phyloP scores from a whole-genome alignment of 2,797 vertebrate species.

The Molossus alvarezi region DNA sequence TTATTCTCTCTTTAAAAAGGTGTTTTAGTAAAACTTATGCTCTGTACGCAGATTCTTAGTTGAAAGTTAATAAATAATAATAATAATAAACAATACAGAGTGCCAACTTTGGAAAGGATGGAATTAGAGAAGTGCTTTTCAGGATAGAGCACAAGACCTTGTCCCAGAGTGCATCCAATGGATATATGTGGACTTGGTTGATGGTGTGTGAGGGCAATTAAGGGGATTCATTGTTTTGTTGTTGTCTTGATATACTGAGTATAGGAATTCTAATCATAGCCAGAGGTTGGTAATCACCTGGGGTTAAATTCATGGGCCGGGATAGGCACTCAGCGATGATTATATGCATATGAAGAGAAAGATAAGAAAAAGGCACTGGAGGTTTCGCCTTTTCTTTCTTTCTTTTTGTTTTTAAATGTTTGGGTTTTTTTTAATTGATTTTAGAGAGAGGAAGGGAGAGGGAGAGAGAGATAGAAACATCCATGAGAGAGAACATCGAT shows the following conservation, averaged over 20 bases:
- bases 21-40: background rate
- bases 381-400: background rate
- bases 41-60: background rate
- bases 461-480: no score
- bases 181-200: background rate
- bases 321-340: background rate
- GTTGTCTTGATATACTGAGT: background rate
- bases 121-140: slow-evolving; percentile 33
- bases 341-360: background rate
- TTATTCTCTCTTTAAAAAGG: slow-evolving; percentile 31
- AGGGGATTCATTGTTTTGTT: background rate
- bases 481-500: no score
- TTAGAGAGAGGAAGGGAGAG: no score
- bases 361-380: background rate
- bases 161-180: background rate
- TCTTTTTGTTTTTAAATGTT: no score
- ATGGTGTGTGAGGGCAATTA: background rate
- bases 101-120: slow-evolving; percentile 27
- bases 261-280: slow-evolving; percentile 43
- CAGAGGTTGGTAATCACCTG: slow-evolving; percentile 25
- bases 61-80: slow-evolving; percentile 11
- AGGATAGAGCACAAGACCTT: background rate
- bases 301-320: background rate
- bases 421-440: no score
- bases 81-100: background rate